phyloP scores from a whole-genome alignment of 2,797 vertebrate genomes.

The Fringilla coelebs region DNA sequence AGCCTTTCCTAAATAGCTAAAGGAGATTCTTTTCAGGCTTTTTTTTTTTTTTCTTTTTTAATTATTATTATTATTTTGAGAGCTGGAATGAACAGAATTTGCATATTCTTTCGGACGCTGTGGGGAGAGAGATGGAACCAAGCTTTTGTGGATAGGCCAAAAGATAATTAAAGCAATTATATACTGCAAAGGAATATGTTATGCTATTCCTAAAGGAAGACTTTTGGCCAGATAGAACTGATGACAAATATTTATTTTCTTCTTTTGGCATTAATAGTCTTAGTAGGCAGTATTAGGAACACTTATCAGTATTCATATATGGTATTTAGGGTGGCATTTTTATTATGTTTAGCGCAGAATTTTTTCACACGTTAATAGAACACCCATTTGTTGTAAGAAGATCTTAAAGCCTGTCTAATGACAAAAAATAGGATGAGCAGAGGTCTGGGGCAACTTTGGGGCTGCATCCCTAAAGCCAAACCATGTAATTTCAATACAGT shows the following conservation, averaged over 20 bases:
- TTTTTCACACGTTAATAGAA: not conserved
- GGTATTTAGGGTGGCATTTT: not conserved
- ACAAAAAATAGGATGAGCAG: not conserved
- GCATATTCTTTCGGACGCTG: not conserved
- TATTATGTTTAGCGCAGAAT: not conserved
- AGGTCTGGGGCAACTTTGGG: not conserved
- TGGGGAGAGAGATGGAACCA: not conserved
- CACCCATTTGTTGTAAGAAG: not conserved
- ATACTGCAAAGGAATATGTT: slow-evolving; percentile 4
- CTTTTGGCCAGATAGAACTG: not conserved
- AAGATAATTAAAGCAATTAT: slow-evolving; percentile 55
- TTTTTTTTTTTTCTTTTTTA: not conserved
- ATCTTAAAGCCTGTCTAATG: not conserved
- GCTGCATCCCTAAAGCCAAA: not conserved
- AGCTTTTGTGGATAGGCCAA: not conserved
- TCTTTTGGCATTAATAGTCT: not conserved
- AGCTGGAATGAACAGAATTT: not conserved
- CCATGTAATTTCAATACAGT: fast-evolving
- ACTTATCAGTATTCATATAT: not conserved
- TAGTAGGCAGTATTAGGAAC: not conserved
- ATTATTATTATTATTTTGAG: not conserved
- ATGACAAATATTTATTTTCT: slow-evolving; percentile 38
- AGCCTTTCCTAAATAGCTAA: slow-evolving; percentile 34
- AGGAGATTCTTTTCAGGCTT: not conserved
- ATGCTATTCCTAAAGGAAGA: slow-evolving; percentile 18